Conservation (phyloP, 2,797 vertebrate species). For the Petrocephalus sullivani region DNA sequence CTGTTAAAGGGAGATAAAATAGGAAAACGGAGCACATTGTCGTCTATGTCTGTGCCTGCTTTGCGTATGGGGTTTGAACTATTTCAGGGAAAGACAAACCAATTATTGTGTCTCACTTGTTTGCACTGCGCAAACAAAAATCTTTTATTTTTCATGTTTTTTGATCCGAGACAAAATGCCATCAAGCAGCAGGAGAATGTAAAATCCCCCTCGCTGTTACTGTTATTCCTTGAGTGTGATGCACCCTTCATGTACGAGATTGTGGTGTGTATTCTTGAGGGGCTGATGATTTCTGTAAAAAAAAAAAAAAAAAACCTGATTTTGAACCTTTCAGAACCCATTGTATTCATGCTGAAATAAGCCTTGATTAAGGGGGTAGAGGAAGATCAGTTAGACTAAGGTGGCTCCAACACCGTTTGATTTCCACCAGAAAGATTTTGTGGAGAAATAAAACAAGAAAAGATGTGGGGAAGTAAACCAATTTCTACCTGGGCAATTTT, state of each 20-base stretch:
- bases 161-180: neutral
- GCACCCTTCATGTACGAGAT: neutral
- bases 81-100: neutral
- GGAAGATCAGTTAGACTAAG: neutral
- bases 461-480: neutral
- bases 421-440: neutral
- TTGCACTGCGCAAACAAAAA: neutral
- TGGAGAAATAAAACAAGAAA: neutral
- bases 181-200: neutral
- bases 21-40: neutral
- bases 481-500: neutral
- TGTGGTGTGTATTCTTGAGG: neutral
- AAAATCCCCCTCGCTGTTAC: neutral
- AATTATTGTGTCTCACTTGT: neutral
- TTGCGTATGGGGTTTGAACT: constrained; percentile 14
- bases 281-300: neutral
- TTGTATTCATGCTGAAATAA: neutral
- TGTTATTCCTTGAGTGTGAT: neutral
- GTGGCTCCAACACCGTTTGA: neutral
- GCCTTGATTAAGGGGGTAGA: neutral
- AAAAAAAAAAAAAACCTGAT: neutral
- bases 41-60: neutral
- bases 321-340: neutral
- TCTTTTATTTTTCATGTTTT: neutral
- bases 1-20: constrained; percentile 14